phyloP scores from a whole-genome alignment of 1,140 invertebrate species.

The Sipha flava region DNA sequence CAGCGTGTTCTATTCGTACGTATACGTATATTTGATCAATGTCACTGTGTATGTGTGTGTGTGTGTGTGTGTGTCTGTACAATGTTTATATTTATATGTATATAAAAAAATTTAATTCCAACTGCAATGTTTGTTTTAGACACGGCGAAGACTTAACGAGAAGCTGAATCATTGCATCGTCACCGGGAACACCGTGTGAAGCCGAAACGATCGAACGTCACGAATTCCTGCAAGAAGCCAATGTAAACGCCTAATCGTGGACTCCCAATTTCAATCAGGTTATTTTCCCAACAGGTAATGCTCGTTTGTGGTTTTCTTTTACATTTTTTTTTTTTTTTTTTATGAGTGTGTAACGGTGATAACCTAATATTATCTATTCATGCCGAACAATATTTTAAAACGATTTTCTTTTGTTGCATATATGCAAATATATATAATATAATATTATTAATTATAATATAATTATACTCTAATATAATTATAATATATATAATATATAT shows the following conservation, averaged over 20 bases:
- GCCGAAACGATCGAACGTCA: background rate
- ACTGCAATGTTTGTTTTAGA: background rate
- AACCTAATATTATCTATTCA: no score
- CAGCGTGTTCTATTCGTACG: background rate
- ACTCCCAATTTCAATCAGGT: constrained; percentile 28
- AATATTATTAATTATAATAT: no score
- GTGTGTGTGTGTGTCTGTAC: no score
- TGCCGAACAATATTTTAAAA: no score
- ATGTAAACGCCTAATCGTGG: constrained; percentile 31
- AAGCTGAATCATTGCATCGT: background rate
- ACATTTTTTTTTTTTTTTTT: no score
- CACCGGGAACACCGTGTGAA: background rate
- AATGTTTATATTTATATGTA: background rate
- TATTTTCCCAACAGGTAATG: constrained; percentile 25
- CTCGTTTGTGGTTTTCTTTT: background rate
- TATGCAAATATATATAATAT: no score
- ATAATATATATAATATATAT: no score
- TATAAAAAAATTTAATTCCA: background rate
- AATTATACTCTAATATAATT: no score
- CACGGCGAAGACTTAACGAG: background rate
- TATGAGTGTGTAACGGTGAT: no score
- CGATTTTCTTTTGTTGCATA: no score
- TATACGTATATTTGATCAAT: background rate
- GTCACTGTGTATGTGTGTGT: background rate
- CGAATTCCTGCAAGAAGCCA: constrained; percentile 12